These are phyloP conservation scores for Fragum fragum DNA, from an alignment of 2,888 invertebrate genomes.

Conservation along the genomic window DNA sequence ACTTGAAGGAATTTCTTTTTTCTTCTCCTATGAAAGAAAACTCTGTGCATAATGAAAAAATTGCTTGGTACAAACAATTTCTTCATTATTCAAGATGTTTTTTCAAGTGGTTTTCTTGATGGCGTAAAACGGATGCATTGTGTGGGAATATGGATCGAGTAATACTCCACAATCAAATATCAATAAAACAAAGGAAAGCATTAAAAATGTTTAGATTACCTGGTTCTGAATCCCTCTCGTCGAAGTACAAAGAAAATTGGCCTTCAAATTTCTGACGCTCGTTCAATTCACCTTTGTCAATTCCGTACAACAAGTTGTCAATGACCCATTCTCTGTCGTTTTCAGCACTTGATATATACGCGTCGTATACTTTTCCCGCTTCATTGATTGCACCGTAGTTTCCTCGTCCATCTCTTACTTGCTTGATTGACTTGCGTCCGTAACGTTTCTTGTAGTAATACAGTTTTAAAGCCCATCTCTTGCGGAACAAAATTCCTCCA, in stretches of 20 bases:
- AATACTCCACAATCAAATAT: too few relatives aligned
- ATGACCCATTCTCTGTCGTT: constrained; percentile 71
- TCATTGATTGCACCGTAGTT: constrained; percentile 58
- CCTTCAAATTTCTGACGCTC: constrained; percentile 64
- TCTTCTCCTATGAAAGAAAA: too few relatives aligned
- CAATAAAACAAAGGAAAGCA: too few relatives aligned
- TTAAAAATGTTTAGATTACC: too few relatives aligned
- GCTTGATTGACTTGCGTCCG: background rate
- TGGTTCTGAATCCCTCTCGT: constrained; percentile 51
- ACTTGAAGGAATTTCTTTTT: too few relatives aligned
- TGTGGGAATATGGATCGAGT: too few relatives aligned
- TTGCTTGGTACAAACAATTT: too few relatives aligned
- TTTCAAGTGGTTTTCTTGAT: too few relatives aligned
- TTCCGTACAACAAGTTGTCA: constrained; percentile 62
- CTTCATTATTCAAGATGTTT: too few relatives aligned
- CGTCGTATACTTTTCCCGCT: constrained; percentile 40
- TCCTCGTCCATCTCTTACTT: constrained; percentile 39
- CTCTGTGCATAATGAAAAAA: too few relatives aligned
- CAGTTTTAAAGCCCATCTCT: constrained; percentile 65
- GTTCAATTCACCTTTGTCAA: constrained; percentile 65
- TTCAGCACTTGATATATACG: constrained; percentile 69
- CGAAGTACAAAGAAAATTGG: constrained; percentile 67
- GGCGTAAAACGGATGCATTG: too few relatives aligned
- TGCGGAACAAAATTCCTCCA: constrained; percentile 48
- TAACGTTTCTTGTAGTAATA: constrained; percentile 40